Conservation (phyloP, 2,797 vertebrate genomes). For the Sardinella longiceps region DNA sequence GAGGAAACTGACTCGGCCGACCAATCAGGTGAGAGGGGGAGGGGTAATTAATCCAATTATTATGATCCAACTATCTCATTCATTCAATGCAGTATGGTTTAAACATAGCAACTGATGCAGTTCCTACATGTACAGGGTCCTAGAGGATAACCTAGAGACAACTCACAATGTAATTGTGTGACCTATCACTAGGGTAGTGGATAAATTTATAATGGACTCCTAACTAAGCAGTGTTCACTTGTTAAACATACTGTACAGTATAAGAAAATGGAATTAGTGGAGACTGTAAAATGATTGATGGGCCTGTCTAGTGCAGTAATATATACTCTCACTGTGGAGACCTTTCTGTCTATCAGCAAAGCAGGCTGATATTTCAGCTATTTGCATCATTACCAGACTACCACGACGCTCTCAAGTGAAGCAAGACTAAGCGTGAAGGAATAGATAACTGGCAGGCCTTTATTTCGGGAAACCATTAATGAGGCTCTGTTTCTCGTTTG, state of each 20-base stretch:
- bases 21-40: constrained; percentile 61
- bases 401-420: neutral
- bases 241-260: neutral
- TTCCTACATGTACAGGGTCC: neutral
- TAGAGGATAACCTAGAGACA: no score
- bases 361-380: neutral
- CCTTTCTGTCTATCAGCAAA: neutral
- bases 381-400: constrained; percentile 10
- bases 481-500: neutral
- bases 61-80: neutral
- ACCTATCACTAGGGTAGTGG: neutral
- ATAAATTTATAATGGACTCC: neutral
- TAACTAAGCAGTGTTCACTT: neutral
- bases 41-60: neutral
- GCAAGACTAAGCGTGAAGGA: neutral
- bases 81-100: neutral
- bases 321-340: neutral
- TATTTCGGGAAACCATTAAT: neutral
- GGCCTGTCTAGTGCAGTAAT: neutral
- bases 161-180: neutral
- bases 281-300: neutral
- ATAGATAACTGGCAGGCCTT: neutral
- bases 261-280: neutral
- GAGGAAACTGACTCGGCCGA: constrained; percentile 72
- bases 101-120: neutral